These are phyloP conservation scores for Prunella strophiata DNA, from an alignment of 2,797 vertebrate genomes.

Conservation along the genomic window DNA sequence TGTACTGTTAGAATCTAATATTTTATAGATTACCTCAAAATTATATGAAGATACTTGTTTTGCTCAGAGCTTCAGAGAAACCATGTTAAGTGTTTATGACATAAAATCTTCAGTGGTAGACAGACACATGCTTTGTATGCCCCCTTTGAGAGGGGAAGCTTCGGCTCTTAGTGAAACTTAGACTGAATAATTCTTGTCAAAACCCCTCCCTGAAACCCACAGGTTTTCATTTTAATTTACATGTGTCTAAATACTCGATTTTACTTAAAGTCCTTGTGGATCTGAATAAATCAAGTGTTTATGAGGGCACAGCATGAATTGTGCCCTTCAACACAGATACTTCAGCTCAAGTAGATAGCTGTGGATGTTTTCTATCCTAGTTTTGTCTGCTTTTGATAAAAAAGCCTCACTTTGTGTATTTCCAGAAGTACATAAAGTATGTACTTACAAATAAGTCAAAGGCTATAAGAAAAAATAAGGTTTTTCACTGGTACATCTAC, in stretches of 20 bases:
- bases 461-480: background rate
- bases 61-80: background rate
- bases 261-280: background rate
- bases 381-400: slow-evolving; percentile 10
- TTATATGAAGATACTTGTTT: background rate
- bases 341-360: background rate
- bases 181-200: background rate
- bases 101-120: background rate
- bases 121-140: background rate
- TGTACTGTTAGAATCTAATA: background rate
- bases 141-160: background rate
- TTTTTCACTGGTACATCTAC: background rate
- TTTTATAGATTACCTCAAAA: background rate
- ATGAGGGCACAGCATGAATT: background rate
- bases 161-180: background rate
- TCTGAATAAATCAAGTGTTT: background rate
- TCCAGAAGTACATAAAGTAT: background rate
- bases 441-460: background rate
- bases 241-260: background rate
- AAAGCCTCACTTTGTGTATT: background rate
- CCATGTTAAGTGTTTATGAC: background rate
- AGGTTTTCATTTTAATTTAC: background rate
- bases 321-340: background rate
- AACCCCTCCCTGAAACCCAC: background rate
- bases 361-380: background rate